These are phyloP conservation scores for Pempheris klunzingeri DNA, from an alignment of 2,797 vertebrate genomes.

Conservation along the genomic window DNA sequence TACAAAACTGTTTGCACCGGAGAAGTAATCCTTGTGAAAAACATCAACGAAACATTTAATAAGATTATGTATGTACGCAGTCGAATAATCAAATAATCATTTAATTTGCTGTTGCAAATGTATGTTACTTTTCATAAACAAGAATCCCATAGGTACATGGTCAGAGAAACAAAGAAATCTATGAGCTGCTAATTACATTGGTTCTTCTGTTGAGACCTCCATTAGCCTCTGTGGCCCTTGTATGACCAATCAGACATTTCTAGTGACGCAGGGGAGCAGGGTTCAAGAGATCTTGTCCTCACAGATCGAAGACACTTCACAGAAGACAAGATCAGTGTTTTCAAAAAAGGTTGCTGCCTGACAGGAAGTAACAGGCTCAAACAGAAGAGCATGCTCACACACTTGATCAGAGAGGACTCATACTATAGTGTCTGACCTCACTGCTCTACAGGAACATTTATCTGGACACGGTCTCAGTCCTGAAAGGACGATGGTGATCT, in stretches of 20 bases:
- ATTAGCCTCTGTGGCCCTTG: slow-evolving; percentile 40
- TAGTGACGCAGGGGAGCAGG: slow-evolving; percentile 27
- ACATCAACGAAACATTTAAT: slow-evolving; percentile 8
- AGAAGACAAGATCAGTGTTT: slow-evolving; percentile 32
- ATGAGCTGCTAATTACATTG: slow-evolving; percentile 31
- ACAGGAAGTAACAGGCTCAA: slow-evolving; percentile 31
- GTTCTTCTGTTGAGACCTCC: slow-evolving; percentile 36
- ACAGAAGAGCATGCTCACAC: slow-evolving; percentile 13
- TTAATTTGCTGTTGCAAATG: not conserved
- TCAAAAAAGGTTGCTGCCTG: slow-evolving; percentile 34
- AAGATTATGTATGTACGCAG: not conserved
- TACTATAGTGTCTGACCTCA: slow-evolving; percentile 33
- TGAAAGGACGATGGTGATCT: slow-evolving; percentile 40
- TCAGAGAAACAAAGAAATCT: slow-evolving; percentile 7
- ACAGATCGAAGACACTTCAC: slow-evolving; percentile 43
- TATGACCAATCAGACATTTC: slow-evolving; percentile 38
- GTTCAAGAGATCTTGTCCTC: slow-evolving; percentile 44
- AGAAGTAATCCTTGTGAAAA: not conserved
- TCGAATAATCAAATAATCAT: not conserved
- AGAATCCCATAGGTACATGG: not conserved
- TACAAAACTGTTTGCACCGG: not conserved
- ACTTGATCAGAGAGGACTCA: slow-evolving; percentile 23
- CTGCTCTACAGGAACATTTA: slow-evolving; percentile 31
- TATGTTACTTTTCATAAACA: slow-evolving; percentile 8
- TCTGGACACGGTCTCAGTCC: slow-evolving; percentile 29